Base-by-base conservation (phyloP, 1,140 invertebrate species). In the Drosophila sucinea region DNA sequence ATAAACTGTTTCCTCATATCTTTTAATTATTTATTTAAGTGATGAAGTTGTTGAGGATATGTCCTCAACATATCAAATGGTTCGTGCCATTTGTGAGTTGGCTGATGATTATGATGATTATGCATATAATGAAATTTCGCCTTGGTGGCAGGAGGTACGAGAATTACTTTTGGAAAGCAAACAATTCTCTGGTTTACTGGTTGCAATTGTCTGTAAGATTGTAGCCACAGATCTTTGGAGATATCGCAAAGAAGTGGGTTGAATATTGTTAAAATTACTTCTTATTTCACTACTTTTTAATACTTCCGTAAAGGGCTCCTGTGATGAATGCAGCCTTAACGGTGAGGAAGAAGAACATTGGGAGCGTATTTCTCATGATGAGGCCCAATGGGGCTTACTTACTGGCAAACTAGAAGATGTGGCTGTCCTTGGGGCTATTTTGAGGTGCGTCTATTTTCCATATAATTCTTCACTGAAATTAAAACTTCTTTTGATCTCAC, bases 401-500 rank as follows among this genome's bases (percentile, higher is more conserved):
- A 96, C 97, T 25, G 96, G 96, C 68, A 98, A 98, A 93, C 93
- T 98, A 66, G 97, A 98, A 91, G 97, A 98, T 92, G 94, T 98
- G 40, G 94, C 97, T 4, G 93, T 97, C 58, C 92, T 99, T 4
- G 95, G 95, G 79, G 95, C 95, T 41, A 93, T 95, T 60, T 90
- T 96, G 35, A 93, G 94, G 91, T 95, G 93, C 67, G 47, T 55
- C 3, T 0, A 4, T 0, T 35, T 29, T 1, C 1, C 2, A 25
- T 4, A 0, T n/a, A 11, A 47, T 32, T 0, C 0, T 5, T 1
- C 4, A 23, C 3, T 27, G 23, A 29, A 4, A 25, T 11, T 7
- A 25, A 40, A n/a, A 27, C 4, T 17, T 6, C 1, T 30, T 30
- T 6, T 25, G 4, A 7, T 1, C 8, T 58, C 63, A 6, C 32